Conservation (phyloP, 2,888 invertebrate species). For the Catocala sponsa region DNA sequence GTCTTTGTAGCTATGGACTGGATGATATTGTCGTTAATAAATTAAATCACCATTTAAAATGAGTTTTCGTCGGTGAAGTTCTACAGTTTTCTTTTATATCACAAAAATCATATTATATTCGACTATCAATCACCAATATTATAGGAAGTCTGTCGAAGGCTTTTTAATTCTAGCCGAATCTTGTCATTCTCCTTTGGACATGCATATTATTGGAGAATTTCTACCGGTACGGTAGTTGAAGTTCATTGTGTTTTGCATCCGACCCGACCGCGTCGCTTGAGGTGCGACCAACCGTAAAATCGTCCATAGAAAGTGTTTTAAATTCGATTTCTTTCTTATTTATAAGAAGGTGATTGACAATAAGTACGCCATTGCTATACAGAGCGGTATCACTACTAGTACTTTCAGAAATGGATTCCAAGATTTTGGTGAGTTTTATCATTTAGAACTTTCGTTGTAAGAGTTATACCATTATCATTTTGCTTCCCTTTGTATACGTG, state of each 20-base stretch:
- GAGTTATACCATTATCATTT: no score
- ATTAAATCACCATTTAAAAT: no score
- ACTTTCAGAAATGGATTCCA: slow-evolving; percentile 65
- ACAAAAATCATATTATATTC: no score
- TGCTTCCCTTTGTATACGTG: no score
- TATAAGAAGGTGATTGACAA: slow-evolving; percentile 75
- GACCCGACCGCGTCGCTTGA: slow-evolving; percentile 42
- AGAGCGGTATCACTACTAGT: slow-evolving; percentile 51
- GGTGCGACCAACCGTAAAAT: slow-evolving; percentile 69
- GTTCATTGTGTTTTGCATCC: slow-evolving; percentile 25
- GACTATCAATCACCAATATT: no score
- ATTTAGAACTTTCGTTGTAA: no score
- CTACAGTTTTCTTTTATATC: no score
- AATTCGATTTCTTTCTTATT: slow-evolving; percentile 82
- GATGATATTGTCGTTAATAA: no score
- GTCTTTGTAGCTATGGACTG: no score
- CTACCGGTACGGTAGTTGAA: slow-evolving; percentile 11
- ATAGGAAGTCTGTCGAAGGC: no score
- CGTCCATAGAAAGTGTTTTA: slow-evolving; percentile 78
- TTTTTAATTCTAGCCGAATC: no score
- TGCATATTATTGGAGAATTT: slow-evolving; percentile 19
- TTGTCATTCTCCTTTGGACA: not conserved
- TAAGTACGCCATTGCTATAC: slow-evolving; percentile 63
- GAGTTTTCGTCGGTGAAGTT: no score
- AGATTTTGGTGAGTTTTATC: slow-evolving; percentile 69